Base-by-base conservation (phyloP, 23 tunicate species). In the Trididemnum clinides region DNA sequence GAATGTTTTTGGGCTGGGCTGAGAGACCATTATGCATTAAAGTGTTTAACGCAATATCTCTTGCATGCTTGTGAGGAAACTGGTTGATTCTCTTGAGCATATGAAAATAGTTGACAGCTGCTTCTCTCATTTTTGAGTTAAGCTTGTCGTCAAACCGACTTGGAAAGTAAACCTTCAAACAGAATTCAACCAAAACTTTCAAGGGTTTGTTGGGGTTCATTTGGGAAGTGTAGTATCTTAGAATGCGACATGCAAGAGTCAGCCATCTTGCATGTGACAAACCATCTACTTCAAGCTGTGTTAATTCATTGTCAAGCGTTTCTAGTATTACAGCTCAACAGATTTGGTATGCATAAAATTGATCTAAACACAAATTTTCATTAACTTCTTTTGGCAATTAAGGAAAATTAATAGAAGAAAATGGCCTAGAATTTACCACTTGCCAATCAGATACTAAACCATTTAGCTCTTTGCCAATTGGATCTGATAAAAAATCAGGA, bases 391-490 rank as follows among this genome's bases (percentile, higher is more conserved):
- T 57, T 51, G 84, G 84, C 23, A 79, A 19, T 20, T 57, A 34
- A 51, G 84, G 84, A 27, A 51, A 79, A 27, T 79, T 27, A 33
- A 28, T 57, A 57, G 32, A 50, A 1, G 84, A 57, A 4, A 79
- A 10, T 57, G 66, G 63, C 33, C 57, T 79, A 54, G 57, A 79
- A 10, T 51, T 28, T 1, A 57, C 33, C 6, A 79, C 84, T 23
- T 57, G 72, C 84, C 84, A 79, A 50, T 79, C 84, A 79, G 84
- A 79, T 10, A 79, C 72, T 19, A 57, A 49, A 33, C 71, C 84
- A 79, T 79, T 54, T 22, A 57, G 33, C 33, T 33, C 30, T 57
- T 51, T 51, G 65, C 84, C 84, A 79, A 79, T 79, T 49, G 71
- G 84, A 29, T 72, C 84, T 33, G 49, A 50, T 23, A 79, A 79